Evolutionary conservation across 2,113 vertebrate species (phyloP), one percentile per base, ranked within the genome.

Genomic region (Salvelinus namaycush): DNA sequence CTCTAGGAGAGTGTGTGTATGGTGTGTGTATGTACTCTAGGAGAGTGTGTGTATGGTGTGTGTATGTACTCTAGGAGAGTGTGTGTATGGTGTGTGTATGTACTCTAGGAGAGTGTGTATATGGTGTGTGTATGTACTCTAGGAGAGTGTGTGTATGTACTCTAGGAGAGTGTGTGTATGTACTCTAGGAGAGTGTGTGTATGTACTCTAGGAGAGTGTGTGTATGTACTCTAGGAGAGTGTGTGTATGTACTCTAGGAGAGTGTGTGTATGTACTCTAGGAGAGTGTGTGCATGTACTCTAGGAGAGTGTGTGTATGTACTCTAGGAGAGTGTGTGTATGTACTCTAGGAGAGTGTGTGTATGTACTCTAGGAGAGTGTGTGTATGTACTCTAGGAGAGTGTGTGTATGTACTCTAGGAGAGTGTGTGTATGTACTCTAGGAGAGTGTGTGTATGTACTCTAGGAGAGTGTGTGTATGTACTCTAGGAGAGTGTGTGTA

Each of bases 81-180:
- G 74, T n/a, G 62, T 31, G 75, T 70, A 24, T 70, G 51, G n/a
- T n/a, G n/a, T 31, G 29, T 31, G 20, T 54, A 54, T 54, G 51
- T 14, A 57, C 16, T 57, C 13, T 57, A 49, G 68, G 68, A 44
- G 39, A 68, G 77, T 74, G 74, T n/a, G 62, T 31, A 73, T 70
- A 24, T 70, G 16, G 16, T 62, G 54, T 81, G 54, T 73, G 20
- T 62, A 31, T 48, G 72, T 76, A 77, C 24, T 26, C 24, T 26
- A 26, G 24, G 24, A 26, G 24, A 26, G 24, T 26, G 24, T 26
- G 24, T 31, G 20, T 54, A 54, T 54, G 51, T 14, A 57, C 54
- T 57, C 13, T 57, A 49, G 68, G 68, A 44, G 39, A 68, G 77
- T 74, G 74, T n/a, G 62, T 31, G 75, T 70, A 24, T 70, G 51